A percentile compares a stretch with the other conserved stretches of the same genome.
Evolutionary conservation across 2,797 vertebrate genomes (phyloP).

Genomic region (Fistularia tabacaria): DNA sequence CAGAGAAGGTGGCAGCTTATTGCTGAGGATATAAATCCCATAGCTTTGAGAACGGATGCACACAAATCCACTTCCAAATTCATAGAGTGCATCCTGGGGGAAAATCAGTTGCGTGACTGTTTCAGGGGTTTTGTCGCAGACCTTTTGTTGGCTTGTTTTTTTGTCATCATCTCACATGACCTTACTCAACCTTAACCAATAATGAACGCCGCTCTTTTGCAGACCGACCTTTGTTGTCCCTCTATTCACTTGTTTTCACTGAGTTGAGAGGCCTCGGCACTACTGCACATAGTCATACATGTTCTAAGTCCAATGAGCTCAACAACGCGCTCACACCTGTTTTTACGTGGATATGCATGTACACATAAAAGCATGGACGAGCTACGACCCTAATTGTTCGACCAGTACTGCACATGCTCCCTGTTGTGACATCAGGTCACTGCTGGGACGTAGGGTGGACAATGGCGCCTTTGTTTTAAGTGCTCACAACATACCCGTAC

Average conservation of each 20-base stretch:
- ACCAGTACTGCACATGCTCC: conserved; percentile 28
- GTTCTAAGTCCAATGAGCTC: too few species aligned
- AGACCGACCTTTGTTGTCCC: conserved; percentile 34
- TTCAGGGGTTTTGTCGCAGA: conserved; percentile 13
- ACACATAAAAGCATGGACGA: conserved; percentile 24
- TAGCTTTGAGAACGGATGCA: conserved; percentile 2
- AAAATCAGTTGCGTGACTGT: conserved; percentile 3
- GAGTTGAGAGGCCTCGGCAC: too few species aligned
- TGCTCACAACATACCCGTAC: neutral
- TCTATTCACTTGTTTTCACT: too few species aligned
- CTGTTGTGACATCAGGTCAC: conserved; percentile 41
- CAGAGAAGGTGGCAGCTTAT: too few species aligned
- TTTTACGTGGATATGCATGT: conserved; percentile 5
- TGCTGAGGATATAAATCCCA: neutral
- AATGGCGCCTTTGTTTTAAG: conserved; percentile 59
- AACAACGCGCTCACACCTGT: too few species aligned
- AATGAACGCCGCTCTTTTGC: conserved; percentile 12
- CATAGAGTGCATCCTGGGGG: neutral
- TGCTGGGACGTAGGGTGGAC: conserved; percentile 35
- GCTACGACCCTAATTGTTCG: conserved; percentile 20
- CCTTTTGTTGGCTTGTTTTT: conserved; percentile 31
- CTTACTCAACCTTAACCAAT: conserved; percentile 7
- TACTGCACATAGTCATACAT: too few species aligned
- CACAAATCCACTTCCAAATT: neutral
- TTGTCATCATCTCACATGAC: conserved; percentile 26